Evolutionary conservation across 2,888 invertebrate species (phyloP), one percentile per base, ranked within the genome.

Genomic region (Silvanus unidentatus): DNA sequence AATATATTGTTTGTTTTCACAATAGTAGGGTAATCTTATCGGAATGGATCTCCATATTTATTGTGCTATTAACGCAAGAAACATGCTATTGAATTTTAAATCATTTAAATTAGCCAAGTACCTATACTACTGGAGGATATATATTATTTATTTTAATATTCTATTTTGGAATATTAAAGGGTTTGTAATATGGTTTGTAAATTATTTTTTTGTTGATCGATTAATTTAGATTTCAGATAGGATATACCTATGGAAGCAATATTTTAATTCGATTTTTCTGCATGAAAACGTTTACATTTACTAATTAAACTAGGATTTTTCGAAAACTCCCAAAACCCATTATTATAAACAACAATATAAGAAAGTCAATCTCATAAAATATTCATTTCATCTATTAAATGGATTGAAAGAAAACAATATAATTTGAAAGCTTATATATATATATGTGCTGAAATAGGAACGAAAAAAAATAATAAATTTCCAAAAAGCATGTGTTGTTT

Each of bases 21-120:
- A 64, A 65, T 62, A 61, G 57, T 59, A 32, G 57, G 52, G 60
- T 55, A 60, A 65, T 66, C 64, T 67, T 66, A 66, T 66, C 66
- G 58, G 22, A 52, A 48, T 44, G 52, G 61, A 68, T 68, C 68
- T 67, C 66, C 67, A 67, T 68, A 66, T 69, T 69, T 68, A 69
- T 69, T 65, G 64, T 62, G 59, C 65, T 64, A 69, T 68, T 66
- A 69, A 66, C 64, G 65, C 66, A 64, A 52, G 59, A 60, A 64
- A 66, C 66, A 64, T 66, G 64, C 64, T 56, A 65, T 66, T 66
- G 66, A 68, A 69, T 67, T 68, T 69, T 63, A 66, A 67, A 68
- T 66, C 63, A 61, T 67, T 67, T 60, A 66, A 67, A 68, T 68
- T 64, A 64, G 64, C 60, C 57, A 57, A n/a, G n/a, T n/a, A n/a